phyloP scores from a whole-genome alignment of 2,113 vertebrate species.

The Cyrtonyx montezumae region DNA sequence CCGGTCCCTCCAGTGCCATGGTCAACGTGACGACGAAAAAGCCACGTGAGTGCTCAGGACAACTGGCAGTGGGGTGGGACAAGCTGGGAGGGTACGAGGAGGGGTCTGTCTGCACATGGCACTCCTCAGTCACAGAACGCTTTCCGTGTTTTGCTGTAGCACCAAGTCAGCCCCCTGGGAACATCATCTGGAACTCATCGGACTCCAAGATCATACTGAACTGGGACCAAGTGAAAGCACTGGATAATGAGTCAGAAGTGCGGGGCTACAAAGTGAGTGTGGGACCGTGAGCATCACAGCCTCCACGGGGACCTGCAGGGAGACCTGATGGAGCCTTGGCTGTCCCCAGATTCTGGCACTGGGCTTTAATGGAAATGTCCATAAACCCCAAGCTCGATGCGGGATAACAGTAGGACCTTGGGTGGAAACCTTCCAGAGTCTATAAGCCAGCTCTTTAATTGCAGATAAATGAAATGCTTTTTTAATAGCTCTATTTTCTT shows the following conservation, averaged over 20 bases:
- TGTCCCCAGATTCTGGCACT: rapidly evolving
- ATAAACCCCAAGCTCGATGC: too few species aligned
- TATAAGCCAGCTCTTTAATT: background rate
- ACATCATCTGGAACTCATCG: constrained; percentile 95
- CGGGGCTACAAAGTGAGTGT: constrained; percentile 95
- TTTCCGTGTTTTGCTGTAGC: constrained; percentile 75
- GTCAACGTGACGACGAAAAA: constrained; percentile 94
- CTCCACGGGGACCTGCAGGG: too few species aligned
- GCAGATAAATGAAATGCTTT: constrained; percentile 30
- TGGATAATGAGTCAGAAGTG: constrained; percentile 98
- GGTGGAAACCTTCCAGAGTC: background rate
- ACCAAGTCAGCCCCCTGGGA: constrained; percentile 93
- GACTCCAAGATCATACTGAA: constrained; percentile 97
- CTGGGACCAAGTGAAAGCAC: constrained; percentile 97
- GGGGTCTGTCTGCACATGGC: background rate
- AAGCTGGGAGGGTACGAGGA: background rate
- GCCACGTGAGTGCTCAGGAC: constrained; percentile 82
- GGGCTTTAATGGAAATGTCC: background rate
- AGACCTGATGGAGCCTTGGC: background rate
- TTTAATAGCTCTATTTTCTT: constrained; percentile 33
- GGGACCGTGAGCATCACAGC: background rate
- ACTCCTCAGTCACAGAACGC: constrained; percentile 8
- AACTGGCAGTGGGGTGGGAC: background rate
- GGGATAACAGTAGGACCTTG: too few species aligned
- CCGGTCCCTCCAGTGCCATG: constrained; percentile 85